phyloP scores from a whole-genome alignment of 2,888 invertebrate genomes.

The Cryptocephalus moraei region DNA sequence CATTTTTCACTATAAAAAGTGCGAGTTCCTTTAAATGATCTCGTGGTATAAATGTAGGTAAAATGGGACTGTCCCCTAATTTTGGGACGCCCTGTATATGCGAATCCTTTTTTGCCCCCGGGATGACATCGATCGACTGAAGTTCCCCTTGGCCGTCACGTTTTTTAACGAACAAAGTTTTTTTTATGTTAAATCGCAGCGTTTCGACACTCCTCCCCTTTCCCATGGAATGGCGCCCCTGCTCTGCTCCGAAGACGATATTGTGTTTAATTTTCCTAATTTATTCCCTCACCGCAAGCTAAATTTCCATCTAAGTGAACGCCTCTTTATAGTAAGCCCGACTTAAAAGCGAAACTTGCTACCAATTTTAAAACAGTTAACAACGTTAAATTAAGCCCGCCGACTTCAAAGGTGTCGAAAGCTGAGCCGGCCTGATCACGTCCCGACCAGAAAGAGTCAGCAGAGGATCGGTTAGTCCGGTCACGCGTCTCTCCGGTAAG shows the following conservation, averaged over 20 bases:
- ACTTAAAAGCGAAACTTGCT: slow-evolving; percentile 21
- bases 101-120: too few species aligned
- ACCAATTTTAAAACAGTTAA: slow-evolving; percentile 30
- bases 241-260: slow-evolving; percentile 2
- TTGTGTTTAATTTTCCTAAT: slow-evolving; percentile 16
- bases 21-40: too few species aligned
- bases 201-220: too few species aligned
- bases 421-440: slow-evolving; percentile 21
- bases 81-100: too few species aligned
- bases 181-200: too few species aligned
- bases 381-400: slow-evolving; percentile 34
- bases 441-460: slow-evolving; percentile 8
- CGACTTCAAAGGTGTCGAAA: slow-evolving; percentile 34
- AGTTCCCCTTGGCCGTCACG: too few species aligned
- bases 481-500: slow-evolving; percentile 35
- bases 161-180: too few species aligned
- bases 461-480: slow-evolving; percentile 21
- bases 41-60: too few species aligned
- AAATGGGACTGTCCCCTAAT: too few species aligned
- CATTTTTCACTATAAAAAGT: too few species aligned
- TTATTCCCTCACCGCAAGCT: slow-evolving; percentile 12
- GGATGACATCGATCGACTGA: too few species aligned
- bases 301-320: slow-evolving; percentile 8
- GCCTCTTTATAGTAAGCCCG: slow-evolving; percentile 6
- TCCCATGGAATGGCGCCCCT: too few species aligned